Evolutionary conservation across 2,797 vertebrate genomes (phyloP).

Genomic region (Tamandua tetradactyla): DNA sequence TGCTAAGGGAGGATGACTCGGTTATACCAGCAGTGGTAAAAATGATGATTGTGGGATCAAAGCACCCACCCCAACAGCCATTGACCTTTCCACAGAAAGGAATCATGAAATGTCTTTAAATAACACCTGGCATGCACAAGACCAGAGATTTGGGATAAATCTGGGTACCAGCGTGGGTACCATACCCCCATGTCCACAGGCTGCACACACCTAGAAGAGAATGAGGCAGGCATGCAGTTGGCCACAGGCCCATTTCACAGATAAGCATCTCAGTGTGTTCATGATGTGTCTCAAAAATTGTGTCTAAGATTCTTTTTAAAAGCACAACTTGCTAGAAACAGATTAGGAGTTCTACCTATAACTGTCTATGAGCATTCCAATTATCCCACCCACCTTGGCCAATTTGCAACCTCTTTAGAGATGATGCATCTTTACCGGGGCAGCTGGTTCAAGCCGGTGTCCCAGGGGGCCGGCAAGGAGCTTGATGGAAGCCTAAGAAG

Average conservation of each 20-base stretch:
- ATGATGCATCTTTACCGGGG: fast-evolving
- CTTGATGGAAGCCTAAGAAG: not conserved
- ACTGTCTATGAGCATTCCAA: fast-evolving
- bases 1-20: fast-evolving
- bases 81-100: no score
- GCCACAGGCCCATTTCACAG: not conserved
- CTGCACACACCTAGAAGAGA: no score
- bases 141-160: fast-evolving
- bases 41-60: no score
- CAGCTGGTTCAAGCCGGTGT: fast-evolving
- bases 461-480: fast-evolving
- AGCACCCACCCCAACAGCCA: fast-evolving
- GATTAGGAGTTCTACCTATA: fast-evolving
- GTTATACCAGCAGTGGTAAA: fast-evolving
- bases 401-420: fast-evolving
- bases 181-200: fast-evolving
- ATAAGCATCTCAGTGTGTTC: fast-evolving
- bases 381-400: not conserved
- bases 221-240: not conserved
- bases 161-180: no score
- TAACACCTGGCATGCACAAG: fast-evolving
- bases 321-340: not conserved
- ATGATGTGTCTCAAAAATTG: not conserved
- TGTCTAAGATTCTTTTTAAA: not conserved
- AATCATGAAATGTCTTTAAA: no score